Evolutionary conservation across 1,140 invertebrate genomes (phyloP), one percentile per base, ranked within the genome.

Genomic region (Holcopasites calliopsidis): DNA sequence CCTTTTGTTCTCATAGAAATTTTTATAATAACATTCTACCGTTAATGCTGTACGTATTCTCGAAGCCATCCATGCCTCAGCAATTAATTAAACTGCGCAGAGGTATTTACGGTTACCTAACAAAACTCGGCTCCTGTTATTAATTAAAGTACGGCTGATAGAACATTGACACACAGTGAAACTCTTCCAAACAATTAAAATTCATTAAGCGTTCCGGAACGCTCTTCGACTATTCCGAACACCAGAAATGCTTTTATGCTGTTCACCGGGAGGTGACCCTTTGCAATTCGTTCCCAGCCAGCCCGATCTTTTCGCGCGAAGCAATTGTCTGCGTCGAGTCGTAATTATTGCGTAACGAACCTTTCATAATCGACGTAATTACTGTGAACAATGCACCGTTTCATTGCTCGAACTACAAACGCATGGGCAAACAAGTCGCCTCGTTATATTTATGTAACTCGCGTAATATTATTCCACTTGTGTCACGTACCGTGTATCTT

Each of bases 311-410:
- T 23, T 26, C 21, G 2, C 5, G 16, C 26, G 26, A 44, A 44
- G 60, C 18, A 18, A 64, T 47, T 64, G 26, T 62, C 11, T 40
- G 21, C 28, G 26, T 64, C 31, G 60, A 64, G 44, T 26, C 16
- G 40, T 31, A 31, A 6, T 47, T 31, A 47, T 64, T 64, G 60
- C 60, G 10, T 64, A 64, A 64, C 60, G 40, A 64, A 47, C 40
- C 60, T 47, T 38, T 52, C 21, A 33, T 35, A 52, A 66, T 28
- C 28, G 16, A 28, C 4, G 64, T 26, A 50, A 65, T 65, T 65
- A 65, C 31, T 16, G 49, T 35, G 31, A 65, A 50, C 35, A 65
- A 65, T 18, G 21, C 50, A 7, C 18, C 31, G 23, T 50, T 66
- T 52, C 26, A 10, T 52, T n/a, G 47, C 10, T 52, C 6, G 26